Evolutionary conservation across 2,888 invertebrate species (phyloP), one percentile per base, ranked within the genome.

Genomic region (Pogonocherus hispidulus): DNA sequence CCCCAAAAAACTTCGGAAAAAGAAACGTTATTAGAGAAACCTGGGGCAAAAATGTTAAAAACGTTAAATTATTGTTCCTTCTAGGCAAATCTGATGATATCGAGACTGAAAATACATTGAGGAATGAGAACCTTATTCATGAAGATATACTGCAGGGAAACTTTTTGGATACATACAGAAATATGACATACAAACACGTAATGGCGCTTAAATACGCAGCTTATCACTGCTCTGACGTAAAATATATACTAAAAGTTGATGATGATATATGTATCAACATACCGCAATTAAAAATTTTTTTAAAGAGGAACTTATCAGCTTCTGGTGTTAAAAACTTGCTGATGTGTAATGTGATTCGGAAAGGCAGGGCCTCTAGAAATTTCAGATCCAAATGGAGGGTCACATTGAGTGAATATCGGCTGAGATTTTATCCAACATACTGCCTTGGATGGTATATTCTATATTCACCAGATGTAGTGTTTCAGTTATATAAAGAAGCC

Each of bases 131-230:
- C 77, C 78, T 79, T 0, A 79, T 82, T 0, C 87, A 90, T 77
- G 87, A 87, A 0, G 95, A 95, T 79, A 86, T 95, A 55, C 88
- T 95, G 16, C 93, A 94, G 80, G 94, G 94, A 0, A 90, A 88
- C 64, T 95, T 94, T 78, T 73, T 88, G 46, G 95, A 95, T 84
- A 88, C 91, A 0, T 95, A 95, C 80, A 87, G 91, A 51, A 95
- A 95, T 83, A 89, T 95, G 86, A 94, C 95, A 0, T 92, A 94
- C 78, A 95, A 95, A 80, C 94, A 94, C 82, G 90, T 92, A 2
- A 93, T 94, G 90, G 92, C 91, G 0, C 86, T 94, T 46, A 93
- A 94, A 80, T 95, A 94, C 92, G 90, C 91, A 18, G 85, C 88
- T 0, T 91, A 90, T 77, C 89, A 91, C 77, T 95, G 94, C 82